Conservation (phyloP, 2,113 vertebrate genomes). For the Notothenia rossii region DNA sequence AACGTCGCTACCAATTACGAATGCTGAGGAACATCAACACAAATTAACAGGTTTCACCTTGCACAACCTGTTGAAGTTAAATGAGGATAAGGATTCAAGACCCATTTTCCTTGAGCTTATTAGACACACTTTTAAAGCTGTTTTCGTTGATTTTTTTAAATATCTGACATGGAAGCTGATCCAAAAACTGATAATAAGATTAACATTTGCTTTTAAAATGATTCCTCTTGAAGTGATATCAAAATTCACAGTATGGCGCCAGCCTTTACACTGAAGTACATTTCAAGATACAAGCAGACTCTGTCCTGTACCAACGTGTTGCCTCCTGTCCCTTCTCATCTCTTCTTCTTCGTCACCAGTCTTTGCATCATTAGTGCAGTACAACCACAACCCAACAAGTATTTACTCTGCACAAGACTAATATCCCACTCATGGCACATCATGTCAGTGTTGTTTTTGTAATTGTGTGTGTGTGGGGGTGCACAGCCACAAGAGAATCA, state of each 20-base stretch:
- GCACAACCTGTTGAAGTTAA: background rate
- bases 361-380: conserved; percentile 18
- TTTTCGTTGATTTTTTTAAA: conserved; percentile 14
- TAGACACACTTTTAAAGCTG: background rate
- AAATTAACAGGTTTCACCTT: background rate
- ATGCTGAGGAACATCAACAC: background rate
- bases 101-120: background rate
- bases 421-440: conserved; percentile 17
- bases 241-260: conserved; percentile 16
- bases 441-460: background rate
- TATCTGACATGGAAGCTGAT: background rate
- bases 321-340: conserved; percentile 17
- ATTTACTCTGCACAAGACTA: conserved; percentile 5
- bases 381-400: conserved; percentile 12
- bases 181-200: background rate
- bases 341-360: conserved; percentile 12
- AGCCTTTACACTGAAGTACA: conserved; percentile 6
- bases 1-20: background rate
- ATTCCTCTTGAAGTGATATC: conserved; percentile 13
- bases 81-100: background rate
- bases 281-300: conserved; percentile 19
- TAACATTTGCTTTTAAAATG: conserved; percentile 12
- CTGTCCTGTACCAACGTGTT: conserved; percentile 11
- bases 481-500: conserved; percentile 23
- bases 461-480: background rate